phyloP scores from a whole-genome alignment of 2,888 invertebrate species.

The Ellobium chinense region DNA sequence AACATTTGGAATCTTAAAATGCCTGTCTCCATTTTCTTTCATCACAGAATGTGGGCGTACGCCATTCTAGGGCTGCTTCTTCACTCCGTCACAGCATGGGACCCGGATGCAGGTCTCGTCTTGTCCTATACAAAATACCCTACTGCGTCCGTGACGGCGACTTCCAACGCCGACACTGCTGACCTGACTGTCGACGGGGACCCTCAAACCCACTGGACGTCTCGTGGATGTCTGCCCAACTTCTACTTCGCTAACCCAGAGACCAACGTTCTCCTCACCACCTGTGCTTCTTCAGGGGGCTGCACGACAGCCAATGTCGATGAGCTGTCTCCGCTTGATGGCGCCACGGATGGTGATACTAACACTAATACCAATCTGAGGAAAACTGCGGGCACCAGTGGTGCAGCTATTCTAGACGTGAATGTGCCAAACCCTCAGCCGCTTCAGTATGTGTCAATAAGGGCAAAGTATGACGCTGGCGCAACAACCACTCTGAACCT shows the following conservation, averaged over 20 bases:
- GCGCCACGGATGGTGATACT: conserved; percentile 1
- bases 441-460: conserved; percentile 21
- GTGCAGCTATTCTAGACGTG: neutral
- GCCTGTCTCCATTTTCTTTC: no score
- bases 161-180: conserved; percentile 45
- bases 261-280: conserved; percentile 53
- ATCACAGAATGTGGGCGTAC: no score
- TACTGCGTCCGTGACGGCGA: conserved; percentile 50
- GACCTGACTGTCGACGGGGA: conserved; percentile 54
- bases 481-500: conserved; percentile 5
- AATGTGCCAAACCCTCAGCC: neutral
- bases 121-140: conserved; percentile 58
- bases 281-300: conserved; percentile 50
- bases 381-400: neutral
- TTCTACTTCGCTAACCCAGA: conserved; percentile 52
- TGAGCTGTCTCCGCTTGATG: neutral
- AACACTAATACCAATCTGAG: neutral
- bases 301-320: neutral
- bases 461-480: neutral
- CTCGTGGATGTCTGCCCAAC: conserved; percentile 57
- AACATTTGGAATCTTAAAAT: no score
- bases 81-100: conserved; percentile 58
- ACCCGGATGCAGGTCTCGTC: conserved; percentile 62
- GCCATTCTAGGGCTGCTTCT: no score
- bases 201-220: conserved; percentile 62